Evolutionary conservation across 2,888 invertebrate species (phyloP).

Genomic region (Drosophila prostipennis): DNA sequence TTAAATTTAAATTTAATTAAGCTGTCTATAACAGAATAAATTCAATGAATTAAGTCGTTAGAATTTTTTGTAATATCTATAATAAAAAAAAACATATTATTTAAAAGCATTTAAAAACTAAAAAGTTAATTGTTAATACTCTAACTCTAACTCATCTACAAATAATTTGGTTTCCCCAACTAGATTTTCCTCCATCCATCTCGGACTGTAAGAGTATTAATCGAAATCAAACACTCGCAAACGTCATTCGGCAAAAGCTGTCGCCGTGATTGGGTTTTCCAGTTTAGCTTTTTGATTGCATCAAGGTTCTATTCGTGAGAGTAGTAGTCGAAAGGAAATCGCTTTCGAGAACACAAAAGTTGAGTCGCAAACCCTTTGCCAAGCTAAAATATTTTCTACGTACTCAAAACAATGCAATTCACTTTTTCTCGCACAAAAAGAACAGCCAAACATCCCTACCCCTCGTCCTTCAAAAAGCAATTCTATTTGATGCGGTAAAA

Average conservation of each 20-base stretch:
- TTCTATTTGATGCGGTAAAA: conserved; percentile 53
- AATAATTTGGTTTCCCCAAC: background rate
- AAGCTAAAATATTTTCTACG: conserved; percentile 66
- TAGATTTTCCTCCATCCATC: background rate
- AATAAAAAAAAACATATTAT: too few species aligned
- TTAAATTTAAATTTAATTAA: too few species aligned
- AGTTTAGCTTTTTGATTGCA: conserved; percentile 51
- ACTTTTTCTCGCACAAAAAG: conserved; percentile 66
- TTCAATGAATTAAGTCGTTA: too few species aligned
- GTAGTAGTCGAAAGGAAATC: conserved; percentile 25
- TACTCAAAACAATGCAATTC: conserved; percentile 69
- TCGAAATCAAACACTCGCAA: conserved; percentile 71
- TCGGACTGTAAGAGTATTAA: conserved; percentile 49
- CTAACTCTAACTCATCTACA: too few species aligned
- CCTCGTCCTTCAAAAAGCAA: conserved; percentile 17
- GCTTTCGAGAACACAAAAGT: conserved; percentile 14
- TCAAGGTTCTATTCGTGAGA: conserved; percentile 31
- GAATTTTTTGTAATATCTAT: too few species aligned
- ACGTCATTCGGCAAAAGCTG: conserved; percentile 45
- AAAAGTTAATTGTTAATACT: too few species aligned
- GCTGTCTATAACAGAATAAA: too few species aligned
- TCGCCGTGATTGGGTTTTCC: conserved; percentile 33
- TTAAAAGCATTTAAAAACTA: too few species aligned
- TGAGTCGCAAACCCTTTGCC: conserved; percentile 34
- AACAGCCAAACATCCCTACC: conserved; percentile 37